Evolutionary conservation across 2,888 invertebrate genomes (phyloP).

Genomic region (Luperina testacea): DNA sequence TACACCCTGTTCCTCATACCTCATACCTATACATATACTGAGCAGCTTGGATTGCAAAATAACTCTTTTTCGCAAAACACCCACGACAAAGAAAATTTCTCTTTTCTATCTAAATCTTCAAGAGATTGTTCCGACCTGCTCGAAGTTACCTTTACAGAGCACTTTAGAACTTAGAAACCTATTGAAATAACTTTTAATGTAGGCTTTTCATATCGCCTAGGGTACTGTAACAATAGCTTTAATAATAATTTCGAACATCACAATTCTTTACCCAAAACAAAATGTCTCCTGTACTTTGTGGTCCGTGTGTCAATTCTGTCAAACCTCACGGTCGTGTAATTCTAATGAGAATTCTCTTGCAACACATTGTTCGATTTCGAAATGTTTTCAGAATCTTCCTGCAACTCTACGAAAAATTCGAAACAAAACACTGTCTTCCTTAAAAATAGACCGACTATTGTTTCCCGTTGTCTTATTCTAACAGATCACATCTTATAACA

Average conservation of each 20-base stretch:
- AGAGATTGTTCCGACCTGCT: not conserved
- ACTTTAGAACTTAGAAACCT: not conserved
- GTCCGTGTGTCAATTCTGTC: not conserved
- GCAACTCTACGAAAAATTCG: not conserved
- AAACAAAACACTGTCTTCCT: not conserved
- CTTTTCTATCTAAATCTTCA: not conserved
- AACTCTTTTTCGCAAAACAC: not conserved
- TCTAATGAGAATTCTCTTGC: not conserved
- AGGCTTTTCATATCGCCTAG: not conserved
- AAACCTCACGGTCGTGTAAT: not conserved
- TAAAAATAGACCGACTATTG: not conserved
- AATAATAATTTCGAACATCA: not conserved
- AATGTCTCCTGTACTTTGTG: not conserved
- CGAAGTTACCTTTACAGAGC: not conserved
- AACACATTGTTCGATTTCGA: not conserved
- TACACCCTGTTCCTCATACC: too few relatives aligned
- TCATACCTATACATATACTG: too few relatives aligned
- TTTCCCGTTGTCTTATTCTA: conserved; percentile 5
- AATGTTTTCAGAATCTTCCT: not conserved
- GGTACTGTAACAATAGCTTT: not conserved
- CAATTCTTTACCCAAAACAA: too few relatives aligned
- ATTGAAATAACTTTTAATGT: not conserved
- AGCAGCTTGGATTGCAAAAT: not conserved
- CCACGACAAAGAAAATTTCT: not conserved
- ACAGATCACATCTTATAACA: conserved; percentile 3